Base-by-base conservation (phyloP, 2,888 invertebrate genomes). In the Leucoma salicis region DNA sequence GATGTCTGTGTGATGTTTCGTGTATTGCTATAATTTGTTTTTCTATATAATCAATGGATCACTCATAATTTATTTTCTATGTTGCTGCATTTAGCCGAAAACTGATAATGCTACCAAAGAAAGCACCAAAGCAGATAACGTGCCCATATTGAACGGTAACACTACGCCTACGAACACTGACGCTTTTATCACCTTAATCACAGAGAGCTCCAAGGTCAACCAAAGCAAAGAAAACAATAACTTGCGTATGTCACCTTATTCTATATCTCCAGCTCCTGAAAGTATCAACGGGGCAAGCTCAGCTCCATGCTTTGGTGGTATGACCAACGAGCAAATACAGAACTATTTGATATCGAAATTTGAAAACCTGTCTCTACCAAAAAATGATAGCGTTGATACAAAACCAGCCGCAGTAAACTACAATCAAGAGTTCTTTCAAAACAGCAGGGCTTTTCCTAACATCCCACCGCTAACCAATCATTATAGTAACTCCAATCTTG, bases 251-350 rank as follows among this genome's bases (percentile, higher is more conserved):
- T 74, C 81, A 1, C 68, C 78, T 0, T 76, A 71, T 52, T 58
- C 61, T 37, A 39, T 59, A 2, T 64, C 77, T 0, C 71, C 82
- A 0, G 60, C 66, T 0, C 66, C 67, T 11, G 68, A 70, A 7
- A 47, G 56, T n/a, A 31, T 49, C n/a, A 70, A 76, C 11, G 74
- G 70, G 0, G 49, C 72, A 0, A 69, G 14, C 29, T 63, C 78
- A 0, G 66, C 77, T 0, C 76, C 79, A 0, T 53, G 59, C 35
- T 82, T 87, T 45, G 78, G 70, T 0, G 71, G 63, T 11, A 82
- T 86, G 83, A 70, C 76, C 14, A 84, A 85, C 38, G 83, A 87
- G 3, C 77, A 88, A 53, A 82, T 88, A 29, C 88, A 88, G 49
- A 72, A 79, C 35, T 86, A 84, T 47, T 64, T 89, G 13, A 82